A percentile compares a stretch with the other conserved stretches of the same genome.
These are phyloP conservation scores for Maniola jurtina DNA, from an alignment of 1,140 invertebrate species.

Conservation along the genomic window DNA sequence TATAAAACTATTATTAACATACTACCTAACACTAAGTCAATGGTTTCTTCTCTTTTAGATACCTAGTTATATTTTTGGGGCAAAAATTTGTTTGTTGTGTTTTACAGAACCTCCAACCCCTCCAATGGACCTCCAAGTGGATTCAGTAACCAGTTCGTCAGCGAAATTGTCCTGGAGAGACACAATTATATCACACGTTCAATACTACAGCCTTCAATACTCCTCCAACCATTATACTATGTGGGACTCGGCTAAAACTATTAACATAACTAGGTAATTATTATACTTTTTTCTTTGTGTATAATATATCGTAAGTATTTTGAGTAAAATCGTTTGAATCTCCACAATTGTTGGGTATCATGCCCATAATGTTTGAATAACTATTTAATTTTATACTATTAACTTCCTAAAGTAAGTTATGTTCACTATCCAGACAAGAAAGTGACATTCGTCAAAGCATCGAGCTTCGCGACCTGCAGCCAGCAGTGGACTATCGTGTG, in stretches of 20 bases:
- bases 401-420: too few relatives aligned
- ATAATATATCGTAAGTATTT: too few relatives aligned
- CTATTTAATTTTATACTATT: too few relatives aligned
- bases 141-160: conserved; percentile 61
- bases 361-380: too few relatives aligned
- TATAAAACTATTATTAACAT: not conserved
- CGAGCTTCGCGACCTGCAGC: conserved; percentile 64
- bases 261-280: conserved; percentile 75
- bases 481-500: conserved; percentile 66
- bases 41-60: not conserved
- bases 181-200: conserved; percentile 56
- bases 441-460: conserved; percentile 59
- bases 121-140: conserved; percentile 67
- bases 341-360: too few relatives aligned
- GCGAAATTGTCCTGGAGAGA: conserved; percentile 71
- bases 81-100: not conserved
- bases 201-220: conserved; percentile 71
- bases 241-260: conserved; percentile 66
- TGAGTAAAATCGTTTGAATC: too few relatives aligned
- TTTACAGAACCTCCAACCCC: conserved; percentile 70
- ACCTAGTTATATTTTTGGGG: not conserved
- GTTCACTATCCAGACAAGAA: conserved; percentile 54
- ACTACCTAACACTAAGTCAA: not conserved
- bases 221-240: conserved; percentile 57
- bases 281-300: too few relatives aligned